A percentile compares a stretch with the other conserved stretches of the same genome.
phyloP scores from a whole-genome alignment of 2,888 invertebrate species.

The Amblyteles armatorius region DNA sequence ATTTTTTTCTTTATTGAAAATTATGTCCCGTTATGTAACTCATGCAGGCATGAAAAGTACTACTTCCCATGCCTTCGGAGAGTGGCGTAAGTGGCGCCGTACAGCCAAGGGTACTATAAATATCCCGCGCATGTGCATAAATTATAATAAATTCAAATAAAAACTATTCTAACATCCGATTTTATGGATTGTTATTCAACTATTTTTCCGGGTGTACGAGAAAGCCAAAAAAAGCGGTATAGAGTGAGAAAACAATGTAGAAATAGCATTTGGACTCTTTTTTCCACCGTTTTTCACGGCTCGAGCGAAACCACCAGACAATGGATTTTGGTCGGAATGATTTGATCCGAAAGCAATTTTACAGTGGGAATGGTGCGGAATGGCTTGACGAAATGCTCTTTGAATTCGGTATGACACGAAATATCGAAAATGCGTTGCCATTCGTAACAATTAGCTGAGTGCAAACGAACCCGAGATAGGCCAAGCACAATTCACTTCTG shows the following conservation, averaged over 20 bases:
- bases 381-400: not conserved
- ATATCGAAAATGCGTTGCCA: not conserved
- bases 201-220: not conserved
- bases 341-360: not conserved
- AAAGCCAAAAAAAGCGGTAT: not conserved
- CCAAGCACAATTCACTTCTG: constrained; percentile 11
- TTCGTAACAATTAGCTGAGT: constrained; percentile 11
- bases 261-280: not conserved
- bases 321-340: not conserved
- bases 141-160: no score
- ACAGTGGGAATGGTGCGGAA: not conserved
- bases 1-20: no score
- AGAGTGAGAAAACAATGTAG: not conserved
- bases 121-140: no score
- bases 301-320: not conserved
- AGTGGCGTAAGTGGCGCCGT: no score
- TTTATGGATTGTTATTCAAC: no score
- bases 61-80: no score
- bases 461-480: constrained; percentile 1
- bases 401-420: not conserved
- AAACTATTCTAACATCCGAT: no score
- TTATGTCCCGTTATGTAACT: no score
- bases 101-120: no score
- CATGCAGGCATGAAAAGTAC: no score
- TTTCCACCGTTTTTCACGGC: not conserved